Base-by-base conservation (phyloP, 2,113 vertebrate genomes). In the Macquaria ambigua region DNA sequence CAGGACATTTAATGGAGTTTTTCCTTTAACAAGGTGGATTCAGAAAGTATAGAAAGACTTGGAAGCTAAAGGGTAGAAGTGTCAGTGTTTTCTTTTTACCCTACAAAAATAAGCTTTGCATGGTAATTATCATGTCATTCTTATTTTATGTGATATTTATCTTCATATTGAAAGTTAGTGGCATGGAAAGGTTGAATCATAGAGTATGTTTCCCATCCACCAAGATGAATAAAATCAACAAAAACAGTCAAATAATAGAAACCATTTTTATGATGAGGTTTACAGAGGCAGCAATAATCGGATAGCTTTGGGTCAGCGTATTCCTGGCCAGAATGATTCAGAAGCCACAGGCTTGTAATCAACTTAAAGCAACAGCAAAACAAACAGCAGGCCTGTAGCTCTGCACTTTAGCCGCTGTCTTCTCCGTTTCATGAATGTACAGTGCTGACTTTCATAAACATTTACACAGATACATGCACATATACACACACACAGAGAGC, bases 261-360 rank as follows among this genome's bases (percentile, higher is more conserved):
- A 86, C 34, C 50, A 34, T 73, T 88, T 91, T 73, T 81, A 87
- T 43, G 75, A 74, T 66, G 74, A 81, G 85, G 77, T 87, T 90
- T 58, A 68, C 79, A 70, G 69, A 89, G 83, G 70, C 86, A 90
- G 83, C 78, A 87, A 68, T 91, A 90, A 95, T 95, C 79, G 77
- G 79, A 93, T 89, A 90, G 90, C 70, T 86, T 85, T 76, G 79
- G 79, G 82, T 90, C 80, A 75, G 63, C 9, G 37, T 79, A 34
- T 82, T 81, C 61, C 78, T 48, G 88, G 77, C 3, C 67, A 53
- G 93, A 93, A 76, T 89, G 84, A 91, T 83, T 90, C 83, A 95
- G 91, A 90, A 92, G 90, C 63, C 83, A 83, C 88, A 88, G 90
- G 92, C 93, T 88, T 93, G 93, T 92, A 94, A 96, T 95, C 92